These are phyloP conservation scores for Oxyscelio sp. DNA, from an alignment of 2,888 invertebrate genomes.

Conservation along the genomic window DNA sequence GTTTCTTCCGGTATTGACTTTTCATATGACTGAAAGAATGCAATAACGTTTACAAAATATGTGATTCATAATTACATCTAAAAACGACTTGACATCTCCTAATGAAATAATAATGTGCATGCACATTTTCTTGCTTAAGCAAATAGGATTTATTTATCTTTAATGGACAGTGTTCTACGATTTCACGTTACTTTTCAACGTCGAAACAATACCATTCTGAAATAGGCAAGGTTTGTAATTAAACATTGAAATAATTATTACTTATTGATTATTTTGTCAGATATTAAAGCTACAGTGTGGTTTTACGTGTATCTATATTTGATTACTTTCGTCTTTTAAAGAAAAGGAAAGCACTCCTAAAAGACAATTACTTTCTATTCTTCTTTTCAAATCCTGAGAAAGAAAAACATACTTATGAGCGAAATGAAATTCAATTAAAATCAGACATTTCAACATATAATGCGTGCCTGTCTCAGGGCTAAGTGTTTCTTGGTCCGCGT, in stretches of 20 bases:
- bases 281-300: not conserved
- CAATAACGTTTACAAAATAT: too few relatives aligned
- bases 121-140: too few relatives aligned
- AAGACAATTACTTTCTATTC: conserved; percentile 37
- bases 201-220: too few relatives aligned
- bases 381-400: conserved; percentile 44
- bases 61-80: too few relatives aligned
- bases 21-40: too few relatives aligned
- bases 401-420: conserved; percentile 46
- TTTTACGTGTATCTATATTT: conserved; percentile 17
- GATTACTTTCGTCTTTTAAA: conserved; percentile 17
- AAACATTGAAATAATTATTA: conserved; percentile 20
- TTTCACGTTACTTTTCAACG: too few relatives aligned
- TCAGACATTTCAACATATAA: conserved; percentile 22
- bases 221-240: too few relatives aligned
- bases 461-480: conserved; percentile 43
- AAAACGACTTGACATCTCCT: too few relatives aligned
- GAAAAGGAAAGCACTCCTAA: conserved; percentile 46
- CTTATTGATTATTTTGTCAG: conserved; percentile 23
- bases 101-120: too few relatives aligned
- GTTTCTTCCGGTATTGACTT: too few relatives aligned
- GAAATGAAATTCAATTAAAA: conserved; percentile 49
- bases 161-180: too few relatives aligned
- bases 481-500: conserved; percentile 26
- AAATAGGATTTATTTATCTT: too few relatives aligned